These are phyloP conservation scores for Epirrhoe tristata DNA, from an alignment of 2,888 invertebrate species.

Conservation along the genomic window DNA sequence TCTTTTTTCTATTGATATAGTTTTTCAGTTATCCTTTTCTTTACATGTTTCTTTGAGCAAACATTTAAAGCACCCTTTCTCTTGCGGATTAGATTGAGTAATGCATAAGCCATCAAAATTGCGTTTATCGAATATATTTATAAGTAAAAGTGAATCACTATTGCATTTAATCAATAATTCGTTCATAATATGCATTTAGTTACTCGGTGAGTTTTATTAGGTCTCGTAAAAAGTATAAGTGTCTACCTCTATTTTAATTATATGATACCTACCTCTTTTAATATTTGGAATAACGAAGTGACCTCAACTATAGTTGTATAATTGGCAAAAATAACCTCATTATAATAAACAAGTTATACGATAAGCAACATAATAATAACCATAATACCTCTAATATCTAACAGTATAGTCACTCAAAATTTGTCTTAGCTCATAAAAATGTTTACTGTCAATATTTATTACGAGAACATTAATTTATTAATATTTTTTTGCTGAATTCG, in stretches of 20 bases:
- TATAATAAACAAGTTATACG: conserved; percentile 28
- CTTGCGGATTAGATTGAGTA: background rate
- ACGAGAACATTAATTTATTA: background rate
- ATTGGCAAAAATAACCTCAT: conserved; percentile 38
- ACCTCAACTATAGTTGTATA: conserved; percentile 41
- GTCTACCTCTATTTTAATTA: conserved; percentile 40
- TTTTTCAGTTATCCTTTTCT: background rate
- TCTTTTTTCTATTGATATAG: too few relatives aligned
- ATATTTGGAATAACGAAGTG: conserved; percentile 35
- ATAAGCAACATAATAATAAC: conserved; percentile 43
- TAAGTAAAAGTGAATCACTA: background rate
- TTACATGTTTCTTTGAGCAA: background rate
- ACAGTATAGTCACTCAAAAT: conserved; percentile 31
- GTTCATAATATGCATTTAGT: background rate
- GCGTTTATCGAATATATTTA: background rate
- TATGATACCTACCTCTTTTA: conserved; percentile 41
- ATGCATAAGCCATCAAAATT: background rate
- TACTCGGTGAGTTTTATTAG: background rate
- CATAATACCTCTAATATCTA: conserved; percentile 42
- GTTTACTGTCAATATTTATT: conserved; percentile 8
- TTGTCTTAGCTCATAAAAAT: conserved; percentile 13
- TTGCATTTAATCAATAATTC: background rate
- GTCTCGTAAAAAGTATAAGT: conserved; percentile 1
- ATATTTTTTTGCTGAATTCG: background rate
- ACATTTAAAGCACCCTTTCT: background rate